These are phyloP conservation scores for Tryphoninae sp. DNA, from an alignment of 2,888 invertebrate species.

Conservation along the genomic window DNA sequence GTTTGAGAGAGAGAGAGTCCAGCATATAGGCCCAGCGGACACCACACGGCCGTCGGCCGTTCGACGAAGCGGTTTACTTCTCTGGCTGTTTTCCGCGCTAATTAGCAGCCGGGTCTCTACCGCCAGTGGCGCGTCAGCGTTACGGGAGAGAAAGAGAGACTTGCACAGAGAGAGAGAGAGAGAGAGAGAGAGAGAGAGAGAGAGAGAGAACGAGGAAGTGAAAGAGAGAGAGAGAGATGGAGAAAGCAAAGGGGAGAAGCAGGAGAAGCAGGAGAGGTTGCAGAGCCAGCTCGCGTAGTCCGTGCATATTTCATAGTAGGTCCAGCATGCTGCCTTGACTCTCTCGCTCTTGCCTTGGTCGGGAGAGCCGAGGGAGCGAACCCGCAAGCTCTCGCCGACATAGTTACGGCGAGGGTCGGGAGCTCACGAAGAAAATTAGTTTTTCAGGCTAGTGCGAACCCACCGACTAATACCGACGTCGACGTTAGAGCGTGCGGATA, in stretches of 20 bases:
- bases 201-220: background rate
- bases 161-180: background rate
- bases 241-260: constrained; percentile 16
- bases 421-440: constrained; percentile 60
- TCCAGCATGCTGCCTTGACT: constrained; percentile 48
- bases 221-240: constrained; percentile 5
- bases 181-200: constrained; percentile 24
- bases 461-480: constrained; percentile 27
- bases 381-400: constrained; percentile 51
- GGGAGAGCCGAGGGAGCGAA: constrained; percentile 47
- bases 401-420: constrained; percentile 44
- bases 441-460: constrained; percentile 51
- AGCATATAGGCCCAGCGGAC: constrained; percentile 28
- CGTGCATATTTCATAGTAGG: constrained; percentile 59
- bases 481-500: constrained; percentile 10
- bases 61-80: constrained; percentile 63
- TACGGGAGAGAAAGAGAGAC: constrained; percentile 21
- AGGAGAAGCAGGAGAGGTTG: constrained; percentile 40
- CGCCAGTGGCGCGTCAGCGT: constrained; percentile 15
- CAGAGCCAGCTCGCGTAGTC: constrained; percentile 33
- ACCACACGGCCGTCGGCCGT: constrained; percentile 48
- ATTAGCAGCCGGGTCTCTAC: constrained; percentile 66
- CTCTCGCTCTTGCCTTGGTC: constrained; percentile 4
- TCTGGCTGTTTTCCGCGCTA: constrained; percentile 68
- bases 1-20: constrained; percentile 24